Base-by-base conservation (phyloP, 1,140 invertebrate genomes). In the Tetraneura akinire region DNA sequence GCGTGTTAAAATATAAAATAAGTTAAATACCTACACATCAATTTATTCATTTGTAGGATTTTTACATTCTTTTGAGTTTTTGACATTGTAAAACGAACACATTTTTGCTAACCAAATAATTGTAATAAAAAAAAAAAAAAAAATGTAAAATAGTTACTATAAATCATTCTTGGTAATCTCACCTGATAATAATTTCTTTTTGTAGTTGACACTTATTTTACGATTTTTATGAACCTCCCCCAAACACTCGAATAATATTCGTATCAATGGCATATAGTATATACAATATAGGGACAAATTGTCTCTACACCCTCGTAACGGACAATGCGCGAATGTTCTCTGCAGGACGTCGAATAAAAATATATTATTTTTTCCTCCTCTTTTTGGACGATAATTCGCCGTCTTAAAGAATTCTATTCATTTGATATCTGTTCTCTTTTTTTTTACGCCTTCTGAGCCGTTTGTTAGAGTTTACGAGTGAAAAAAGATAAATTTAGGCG, bases 331-430 rank as follows among this genome's bases (percentile, higher is more conserved):
- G 74, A 78, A 78, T 62, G 55, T 62, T 16, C 74, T 23, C 74
- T 47, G 37, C 74, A 42, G 74, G 74, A 60, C 55, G 74, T 60
- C 74, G 55, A 55, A 62, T 78, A 78, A 60, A 62, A 78, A 78
- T 60, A 74, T 60, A 47, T 60, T 60, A 47, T 78, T 62, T 78
- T 78, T 37, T 60, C 55, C 74, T 78, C 37, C 21, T 23, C 32
- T 18, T 23, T 18, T 23, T 8, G 18, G 8, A n/a, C 14, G 42
- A 62, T 78, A 78, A 78, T 62, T 62, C 32, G 74, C 55, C 37
- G 53, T 45, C 74, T 62, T 78, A 78, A 78, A 78, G 74, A 78
- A 78, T 78, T 78, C 74, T 78, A 60, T 78, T 78, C 74, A 62
- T 60, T 60, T 51, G 29, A 26, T 26, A n/a, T 62, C 21, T 74